Base-by-base conservation (phyloP, 2,797 vertebrate species). In the Argya squamiceps region DNA sequence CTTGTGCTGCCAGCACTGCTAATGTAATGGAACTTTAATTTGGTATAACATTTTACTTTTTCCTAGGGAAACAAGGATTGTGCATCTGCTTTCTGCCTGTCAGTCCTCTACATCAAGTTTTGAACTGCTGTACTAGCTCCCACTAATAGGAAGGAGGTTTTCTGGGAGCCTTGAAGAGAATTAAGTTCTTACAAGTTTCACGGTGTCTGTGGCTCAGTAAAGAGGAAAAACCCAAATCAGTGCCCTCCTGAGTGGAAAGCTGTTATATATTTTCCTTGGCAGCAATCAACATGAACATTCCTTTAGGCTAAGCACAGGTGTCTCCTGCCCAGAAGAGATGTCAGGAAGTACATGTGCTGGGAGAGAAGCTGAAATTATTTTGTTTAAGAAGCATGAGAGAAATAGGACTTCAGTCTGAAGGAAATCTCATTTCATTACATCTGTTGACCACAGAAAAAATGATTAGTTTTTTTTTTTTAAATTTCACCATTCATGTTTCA, bases 181-280 rank as follows among this genome's bases (percentile, higher is more conserved):
- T 81, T 59, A 77, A 58, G 27, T 88, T 92, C 73, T 78, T 88
- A 68, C 0, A 68, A 81, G n/a, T 84, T 92, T 84, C n/a, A 47
- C 0, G 0, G 46, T 84, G 59, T 32, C 69, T 0, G 0, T 84
- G 55, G 65, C 80, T 93, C 65, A 69, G 19, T 81, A 92, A 88
- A 71, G 52, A 78, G 21, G 26, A 79, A 92, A 84, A 93, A 10
- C 34, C 16, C 21, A 71, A 75, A 81, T 78, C 79, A 55, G 46
- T 70, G 44, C 39, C 65, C 82, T 76, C 64, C 65, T 43, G 88
- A 78, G 58, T 71, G 18, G n/a, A 75, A 92, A 88, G 39, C 83
- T 94, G 88, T 81, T 85, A 49, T 3, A 20, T 43, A 62, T 75
- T 96, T 91, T 84, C n/a, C 47, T 93, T 92, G 82, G 65, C 85